Evolutionary conservation across 2,113 vertebrate species (phyloP).

Genomic region (Salminus brasiliensis): DNA sequence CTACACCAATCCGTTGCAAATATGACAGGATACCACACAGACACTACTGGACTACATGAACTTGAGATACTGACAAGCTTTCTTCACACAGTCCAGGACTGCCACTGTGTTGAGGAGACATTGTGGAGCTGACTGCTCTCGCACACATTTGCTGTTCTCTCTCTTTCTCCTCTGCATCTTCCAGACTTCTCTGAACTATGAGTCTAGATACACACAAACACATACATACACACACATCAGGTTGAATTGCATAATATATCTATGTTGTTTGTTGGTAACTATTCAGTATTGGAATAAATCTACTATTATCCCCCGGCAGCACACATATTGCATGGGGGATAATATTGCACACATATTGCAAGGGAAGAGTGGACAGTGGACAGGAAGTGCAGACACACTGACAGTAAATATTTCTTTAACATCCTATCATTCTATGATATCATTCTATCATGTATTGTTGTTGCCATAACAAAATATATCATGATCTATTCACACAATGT

Average conservation of each 20-base stretch:
- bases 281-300: neutral
- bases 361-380: neutral
- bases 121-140: conserved; percentile 46
- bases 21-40: no score
- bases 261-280: neutral
- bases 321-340: no score
- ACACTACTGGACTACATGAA: neutral
- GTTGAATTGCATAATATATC: neutral
- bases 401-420: conserved; percentile 31
- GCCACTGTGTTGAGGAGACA: conserved; percentile 23
- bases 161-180: conserved; percentile 84
- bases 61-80: conserved; percentile 12
- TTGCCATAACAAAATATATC: no score
- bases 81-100: neutral
- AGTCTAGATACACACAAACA: conserved; percentile 70
- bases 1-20: no score
- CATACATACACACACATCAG: neutral
- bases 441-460: no score
- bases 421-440: conserved; percentile 21
- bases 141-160: conserved; percentile 74
- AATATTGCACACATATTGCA: no score
- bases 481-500: no score
- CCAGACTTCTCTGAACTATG: conserved; percentile 83
- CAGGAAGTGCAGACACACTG: conserved; percentile 33
- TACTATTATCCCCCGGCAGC: no score